Base-by-base conservation (phyloP, 2,113 vertebrate genomes). In the Brachyhypopomus gauderio region DNA sequence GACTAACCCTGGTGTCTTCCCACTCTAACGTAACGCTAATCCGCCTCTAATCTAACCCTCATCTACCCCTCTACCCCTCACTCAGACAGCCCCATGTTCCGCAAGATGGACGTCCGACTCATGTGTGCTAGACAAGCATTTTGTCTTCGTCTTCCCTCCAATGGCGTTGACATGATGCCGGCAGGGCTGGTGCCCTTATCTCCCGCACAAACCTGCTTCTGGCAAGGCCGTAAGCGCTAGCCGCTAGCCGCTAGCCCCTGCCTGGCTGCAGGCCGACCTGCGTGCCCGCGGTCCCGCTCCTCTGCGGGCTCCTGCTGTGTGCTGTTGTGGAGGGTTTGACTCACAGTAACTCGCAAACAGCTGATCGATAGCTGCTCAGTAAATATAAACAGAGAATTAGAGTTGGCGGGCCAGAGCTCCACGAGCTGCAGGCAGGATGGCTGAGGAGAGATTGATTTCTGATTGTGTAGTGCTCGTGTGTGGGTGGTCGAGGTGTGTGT, bases 351-450 rank as follows among this genome's bases (percentile, higher is more conserved):
- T 83, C 52, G 78, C 70, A 86, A 86, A 88, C 79, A 78, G 81
- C 72, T 88, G 87, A 90, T 91, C 88, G 83, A 91, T 92, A 83
- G 70, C 60, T 74, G 75, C 69, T 82, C 78, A 86, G 84, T 85
- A 87, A 81, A 89, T 83, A 85, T 89, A 71, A 87, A 83, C 84
- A 78, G 77, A 86, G 82, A 84, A 86, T 87, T 77, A 86, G 82
- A 72, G 73, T 66, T 23, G 71, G 84, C 80, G 80, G 85, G 83
- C 87, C 88, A 76, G 80, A 80, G 75, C 74, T 74, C 48, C 72
- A 73, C 67, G 73, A 60, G 36, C 85, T 66, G 6, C 80, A 62
- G 27, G 16, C 30, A 75, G 63, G 36, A 66, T 76, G 66, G 60
- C 60, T 22, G 25, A 27, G 55, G 72, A 60, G 41, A 79, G 81